Conservation (phyloP, 2,888 invertebrate species). For the Spilosoma lubricipeda region DNA sequence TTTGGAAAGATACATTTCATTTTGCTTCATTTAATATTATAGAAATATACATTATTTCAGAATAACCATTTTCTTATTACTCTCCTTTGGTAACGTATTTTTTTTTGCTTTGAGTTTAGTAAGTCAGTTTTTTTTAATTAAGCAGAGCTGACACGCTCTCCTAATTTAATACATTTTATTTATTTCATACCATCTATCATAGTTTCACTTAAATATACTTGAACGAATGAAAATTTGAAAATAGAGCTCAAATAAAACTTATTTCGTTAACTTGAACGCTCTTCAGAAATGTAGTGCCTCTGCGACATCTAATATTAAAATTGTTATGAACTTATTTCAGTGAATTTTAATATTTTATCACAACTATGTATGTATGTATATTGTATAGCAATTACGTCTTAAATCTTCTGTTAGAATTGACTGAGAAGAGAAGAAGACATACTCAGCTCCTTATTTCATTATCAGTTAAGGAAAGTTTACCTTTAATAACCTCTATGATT, state of each 20-base stretch:
- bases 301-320: conserved; percentile 1
- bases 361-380: too few species aligned
- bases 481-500: too few species aligned
- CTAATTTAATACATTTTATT: neutral
- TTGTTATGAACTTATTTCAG: neutral
- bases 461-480: too few species aligned
- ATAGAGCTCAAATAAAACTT: neutral
- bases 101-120: too few species aligned
- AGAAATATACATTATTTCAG: too few species aligned
- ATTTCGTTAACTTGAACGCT: neutral
- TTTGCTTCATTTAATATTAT: too few species aligned
- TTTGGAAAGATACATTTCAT: too few species aligned
- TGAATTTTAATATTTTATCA: neutral
- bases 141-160: neutral
- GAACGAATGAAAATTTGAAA: neutral
- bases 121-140: neutral
- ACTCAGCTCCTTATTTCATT: too few species aligned
- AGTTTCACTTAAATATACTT: neutral
- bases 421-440: too few species aligned
- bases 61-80: neutral
- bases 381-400: too few species aligned
- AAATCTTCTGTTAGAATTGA: too few species aligned
- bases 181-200: neutral
- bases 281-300: neutral
- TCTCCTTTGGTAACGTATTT: too few species aligned